Conservation (phyloP, 2,797 vertebrate species). For the Cacajao melanocephalus region DNA sequence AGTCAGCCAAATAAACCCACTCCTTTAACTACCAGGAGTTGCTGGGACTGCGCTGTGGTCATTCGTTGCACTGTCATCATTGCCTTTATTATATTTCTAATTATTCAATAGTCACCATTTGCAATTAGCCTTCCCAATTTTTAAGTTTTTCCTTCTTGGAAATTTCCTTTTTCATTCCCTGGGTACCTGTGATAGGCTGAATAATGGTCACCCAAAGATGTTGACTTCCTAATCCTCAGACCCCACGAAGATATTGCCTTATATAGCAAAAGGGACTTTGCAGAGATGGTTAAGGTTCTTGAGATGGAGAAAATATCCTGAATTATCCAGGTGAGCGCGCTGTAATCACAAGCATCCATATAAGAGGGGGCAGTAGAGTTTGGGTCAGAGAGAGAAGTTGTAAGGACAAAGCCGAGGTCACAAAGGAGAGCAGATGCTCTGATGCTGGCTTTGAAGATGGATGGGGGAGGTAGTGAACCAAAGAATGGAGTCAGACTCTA, state of each 20-base stretch:
- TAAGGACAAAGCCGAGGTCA: not conserved
- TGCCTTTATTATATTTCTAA: not conserved
- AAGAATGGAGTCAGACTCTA: not conserved
- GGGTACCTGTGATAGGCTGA: not conserved
- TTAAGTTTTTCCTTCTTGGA: not conserved
- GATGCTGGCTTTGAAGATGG: not conserved
- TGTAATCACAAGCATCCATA: no score
- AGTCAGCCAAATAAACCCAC: no score
- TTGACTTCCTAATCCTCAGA: not conserved
- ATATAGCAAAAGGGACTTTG: not conserved
- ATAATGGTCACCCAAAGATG: not conserved
- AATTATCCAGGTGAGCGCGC: not conserved
- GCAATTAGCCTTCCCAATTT: not conserved
- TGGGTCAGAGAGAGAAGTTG: not conserved
- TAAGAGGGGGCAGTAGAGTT: not conserved
- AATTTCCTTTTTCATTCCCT: not conserved
- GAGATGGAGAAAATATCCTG: not conserved
- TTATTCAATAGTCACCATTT: not conserved
- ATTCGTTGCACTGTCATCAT: rapidly evolving
- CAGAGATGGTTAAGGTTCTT: not conserved
- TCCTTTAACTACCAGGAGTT: not conserved
- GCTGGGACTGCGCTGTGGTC: rapidly evolving
- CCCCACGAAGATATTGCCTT: not conserved
- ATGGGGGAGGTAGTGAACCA: not conserved
- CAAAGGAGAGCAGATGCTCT: not conserved